phyloP scores from a whole-genome alignment of 1,140 invertebrate species.

The Bursaphelenchus mucronatus region DNA sequence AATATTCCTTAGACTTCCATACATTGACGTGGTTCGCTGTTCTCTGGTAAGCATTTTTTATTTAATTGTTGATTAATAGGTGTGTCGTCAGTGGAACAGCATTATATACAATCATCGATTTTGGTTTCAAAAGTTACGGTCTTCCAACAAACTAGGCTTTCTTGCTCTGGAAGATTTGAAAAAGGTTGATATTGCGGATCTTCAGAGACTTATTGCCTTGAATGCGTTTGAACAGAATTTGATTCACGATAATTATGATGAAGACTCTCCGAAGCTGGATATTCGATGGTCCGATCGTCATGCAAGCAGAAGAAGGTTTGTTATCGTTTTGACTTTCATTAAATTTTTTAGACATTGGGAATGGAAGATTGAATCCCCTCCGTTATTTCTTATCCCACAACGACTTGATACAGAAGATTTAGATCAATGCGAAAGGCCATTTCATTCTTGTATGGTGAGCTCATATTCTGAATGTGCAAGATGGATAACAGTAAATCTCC shows the following conservation, averaged over 20 bases:
- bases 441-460: conserved; percentile 12
- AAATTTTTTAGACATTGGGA: neutral
- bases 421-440: conserved; percentile 1
- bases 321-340: too few species aligned
- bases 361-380: conserved; percentile 6
- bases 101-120: conserved; percentile 7
- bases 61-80: conserved; percentile 18
- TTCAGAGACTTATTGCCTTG: neutral
- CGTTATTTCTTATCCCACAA: neutral
- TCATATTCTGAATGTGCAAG: conserved; percentile 2
- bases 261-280: neutral
- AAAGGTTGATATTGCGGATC: neutral
- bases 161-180: too few species aligned
- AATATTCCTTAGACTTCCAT: conserved; percentile 6
- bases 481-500: conserved; percentile 1
- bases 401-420: neutral
- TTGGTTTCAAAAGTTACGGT: conserved; percentile 5
- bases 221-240: conserved; percentile 14
- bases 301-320: too few species aligned
- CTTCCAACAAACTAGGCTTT: too few species aligned
- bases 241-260: conserved; percentile 8
- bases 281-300: neutral
- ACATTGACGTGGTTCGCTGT: conserved; percentile 14
- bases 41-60: neutral
- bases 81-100: conserved; percentile 7